A percentile compares a stretch with the other conserved stretches of the same genome.
Conservation (phyloP, 2,888 invertebrate species). For the Callimorpha dominula region DNA sequence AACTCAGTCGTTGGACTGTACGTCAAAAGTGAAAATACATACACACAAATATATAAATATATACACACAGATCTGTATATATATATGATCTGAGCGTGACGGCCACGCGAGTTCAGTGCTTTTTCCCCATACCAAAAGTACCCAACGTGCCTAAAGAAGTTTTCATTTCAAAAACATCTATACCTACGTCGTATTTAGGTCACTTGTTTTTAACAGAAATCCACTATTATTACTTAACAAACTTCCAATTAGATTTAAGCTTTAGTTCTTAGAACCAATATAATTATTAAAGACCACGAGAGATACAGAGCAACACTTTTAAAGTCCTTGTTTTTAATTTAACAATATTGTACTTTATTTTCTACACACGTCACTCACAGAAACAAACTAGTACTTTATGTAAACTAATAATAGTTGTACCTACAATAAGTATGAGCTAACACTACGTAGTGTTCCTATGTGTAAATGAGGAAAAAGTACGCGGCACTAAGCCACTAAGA, state of each 20-base stretch:
- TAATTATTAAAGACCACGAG: not conserved
- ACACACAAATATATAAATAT: too few relatives aligned
- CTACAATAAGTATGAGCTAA: not conserved
- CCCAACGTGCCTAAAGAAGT: too few relatives aligned
- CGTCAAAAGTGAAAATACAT: too few relatives aligned
- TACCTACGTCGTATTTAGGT: not conserved
- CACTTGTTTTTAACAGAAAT: not conserved
- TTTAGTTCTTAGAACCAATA: not conserved
- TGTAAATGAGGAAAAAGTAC: slow-evolving; percentile 40
- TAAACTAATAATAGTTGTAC: not conserved
- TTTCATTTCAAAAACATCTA: not conserved
- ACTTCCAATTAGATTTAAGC: not conserved
- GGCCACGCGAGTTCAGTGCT: too few relatives aligned
- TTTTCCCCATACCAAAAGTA: too few relatives aligned
- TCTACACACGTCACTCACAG: not conserved
- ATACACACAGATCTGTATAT: too few relatives aligned
- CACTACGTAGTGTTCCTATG: not conserved
- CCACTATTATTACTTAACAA: not conserved
- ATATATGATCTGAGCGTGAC: too few relatives aligned
- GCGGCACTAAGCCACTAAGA: slow-evolving; percentile 6
- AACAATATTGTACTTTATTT: not conserved
- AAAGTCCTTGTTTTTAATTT: not conserved
- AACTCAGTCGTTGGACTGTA: too few relatives aligned
- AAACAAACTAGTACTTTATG: not conserved
- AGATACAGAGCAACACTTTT: not conserved